Evolutionary conservation across 2,797 vertebrate genomes (phyloP).

Genomic region (Sorex maritimensis): DNA sequence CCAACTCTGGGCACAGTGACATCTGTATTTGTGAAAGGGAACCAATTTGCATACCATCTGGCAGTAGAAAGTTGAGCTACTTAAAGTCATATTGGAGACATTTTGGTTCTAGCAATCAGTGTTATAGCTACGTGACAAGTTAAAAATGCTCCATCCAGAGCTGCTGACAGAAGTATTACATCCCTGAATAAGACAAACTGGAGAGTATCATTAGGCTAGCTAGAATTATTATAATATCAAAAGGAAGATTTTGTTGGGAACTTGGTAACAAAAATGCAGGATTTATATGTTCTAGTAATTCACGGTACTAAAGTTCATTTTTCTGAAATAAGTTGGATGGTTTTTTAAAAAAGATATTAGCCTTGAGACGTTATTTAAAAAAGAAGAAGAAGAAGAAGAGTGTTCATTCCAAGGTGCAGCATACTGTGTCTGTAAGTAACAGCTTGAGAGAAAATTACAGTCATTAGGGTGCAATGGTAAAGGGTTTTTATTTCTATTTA

Average conservation of each 20-base stretch:
- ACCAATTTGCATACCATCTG: conserved; percentile 87
- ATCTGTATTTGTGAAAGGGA: conserved; percentile 81
- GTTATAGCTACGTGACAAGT: conserved; percentile 74
- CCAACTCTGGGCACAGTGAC: conserved; percentile 74
- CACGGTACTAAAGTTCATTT: neutral
- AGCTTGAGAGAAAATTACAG: conserved; percentile 88
- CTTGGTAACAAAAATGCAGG: neutral
- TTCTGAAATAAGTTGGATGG: conserved; percentile 41
- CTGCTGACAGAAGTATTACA: conserved; percentile 40
- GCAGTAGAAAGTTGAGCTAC: conserved; percentile 81
- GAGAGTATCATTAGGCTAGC: neutral
- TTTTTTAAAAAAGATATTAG: conserved; percentile 52
- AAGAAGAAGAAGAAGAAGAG: conserved; percentile 45
- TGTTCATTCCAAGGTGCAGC: conserved; percentile 78
- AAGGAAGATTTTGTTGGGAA: neutral
- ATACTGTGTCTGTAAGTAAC: conserved; percentile 85
- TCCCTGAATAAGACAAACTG: neutral
- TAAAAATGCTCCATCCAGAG: conserved; percentile 78
- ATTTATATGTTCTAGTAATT: conserved; percentile 8
- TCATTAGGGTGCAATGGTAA: conserved; percentile 84
- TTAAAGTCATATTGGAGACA: conserved; percentile 82
- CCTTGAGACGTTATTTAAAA: conserved; percentile 33
- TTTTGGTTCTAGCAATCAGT: conserved; percentile 81
- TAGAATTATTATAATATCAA: neutral
- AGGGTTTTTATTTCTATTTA: conserved; percentile 88